Evolutionary conservation across 2,797 vertebrate genomes (phyloP), one percentile per base, ranked within the genome.

Genomic region (Fratercula arctica): DNA sequence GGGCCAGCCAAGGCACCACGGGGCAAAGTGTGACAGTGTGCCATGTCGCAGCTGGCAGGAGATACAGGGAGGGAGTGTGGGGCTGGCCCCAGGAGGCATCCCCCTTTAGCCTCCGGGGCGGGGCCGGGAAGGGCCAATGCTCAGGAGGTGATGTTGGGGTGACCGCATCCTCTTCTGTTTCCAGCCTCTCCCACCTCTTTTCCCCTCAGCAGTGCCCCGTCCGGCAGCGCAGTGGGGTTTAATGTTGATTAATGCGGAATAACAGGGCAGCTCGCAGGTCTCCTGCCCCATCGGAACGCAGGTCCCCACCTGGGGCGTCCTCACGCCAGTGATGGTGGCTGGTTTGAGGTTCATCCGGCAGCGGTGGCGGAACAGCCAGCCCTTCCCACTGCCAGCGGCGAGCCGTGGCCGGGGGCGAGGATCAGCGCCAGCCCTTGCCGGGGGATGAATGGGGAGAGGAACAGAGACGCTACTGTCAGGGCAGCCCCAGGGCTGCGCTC

Each of bases 241-340:
- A 28, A 51, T 16, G 50, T 13, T 60, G 45, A 41, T 19, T 54
- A 48, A 39, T 2, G 10, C 15, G 11, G 39, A 51, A 11, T 18
- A n/a, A 46, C 1, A 0, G 69, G 46, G 13, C 1, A 1, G 64
- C 43, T 60, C 2, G 0, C 0, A 43, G 50, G 26, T 79, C 35
- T 93, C 50, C 45, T 37, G 23, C 28, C 33, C 17, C 35, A 8
- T 48, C 70, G 3, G 7, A 82, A n/a, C 0, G 3, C 64, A 26
- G 15, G 20, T 78, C 72, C 45, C 63, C 87, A 66, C 17, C 45
- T 0, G 0, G 16, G 73, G 35, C 21, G 28, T 37, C 35, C 21
- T 43, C 13, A 2, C 1, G 3, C 67, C 11, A 13, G 11, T 24
- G 46, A 29, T 19, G 63, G 25, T 64, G 31, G 60, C 69, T 45